Evolutionary conservation across 2,888 invertebrate genomes (phyloP), one percentile per base, ranked within the genome.

Genomic region (Alloscopus bannaensis): DNA sequence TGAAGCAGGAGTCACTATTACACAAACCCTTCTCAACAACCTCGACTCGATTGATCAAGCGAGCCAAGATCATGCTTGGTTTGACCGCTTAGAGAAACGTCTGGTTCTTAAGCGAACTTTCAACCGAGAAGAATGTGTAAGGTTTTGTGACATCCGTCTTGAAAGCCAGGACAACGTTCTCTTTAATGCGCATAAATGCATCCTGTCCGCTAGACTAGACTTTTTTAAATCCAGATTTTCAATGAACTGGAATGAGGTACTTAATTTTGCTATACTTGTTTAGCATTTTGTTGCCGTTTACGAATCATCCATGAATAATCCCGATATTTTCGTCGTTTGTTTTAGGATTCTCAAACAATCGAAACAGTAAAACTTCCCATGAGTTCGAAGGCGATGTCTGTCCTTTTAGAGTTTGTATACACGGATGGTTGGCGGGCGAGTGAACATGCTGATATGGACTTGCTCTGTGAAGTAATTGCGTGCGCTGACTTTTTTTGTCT

Each of bases 221-320:
- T 96, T 96, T 88, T 96, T 96, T 87, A 91, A 92, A 80, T 93
- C 93, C 86, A 94, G 96, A 94, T 76, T 84, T 36, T 93, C 96
- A 86, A 91, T 92, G 86, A 91, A 92, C 86, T 91, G 93, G 52
- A 66, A n/a, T 13, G 22, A 36, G 40, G 62, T 59, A 59, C 8
- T 13, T 57, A 11, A n/a, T 45, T 18, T n/a, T n/a, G 45, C n/a
- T 45, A n/a, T 45, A n/a, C 13, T 45, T 45, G 13, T 50, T n/a
- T 50, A 50, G 22, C 18, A 50, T 36, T 36, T 36, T 50, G 20
- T 50, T 50, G 3, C 18, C 13, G 18, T 4, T 45, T 45, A 45
- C n/a, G 18, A 45, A n/a, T n/a, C n/a, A 11, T n/a, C n/a, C n/a
- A n/a, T n/a, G n/a, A n/a, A n/a, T n/a, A n/a, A n/a, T n/a, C n/a